Percentiles rank a stretch among this genome's conserved stretches.
phyloP scores from a whole-genome alignment of 2,888 invertebrate genomes.

The Agrochola lota region DNA sequence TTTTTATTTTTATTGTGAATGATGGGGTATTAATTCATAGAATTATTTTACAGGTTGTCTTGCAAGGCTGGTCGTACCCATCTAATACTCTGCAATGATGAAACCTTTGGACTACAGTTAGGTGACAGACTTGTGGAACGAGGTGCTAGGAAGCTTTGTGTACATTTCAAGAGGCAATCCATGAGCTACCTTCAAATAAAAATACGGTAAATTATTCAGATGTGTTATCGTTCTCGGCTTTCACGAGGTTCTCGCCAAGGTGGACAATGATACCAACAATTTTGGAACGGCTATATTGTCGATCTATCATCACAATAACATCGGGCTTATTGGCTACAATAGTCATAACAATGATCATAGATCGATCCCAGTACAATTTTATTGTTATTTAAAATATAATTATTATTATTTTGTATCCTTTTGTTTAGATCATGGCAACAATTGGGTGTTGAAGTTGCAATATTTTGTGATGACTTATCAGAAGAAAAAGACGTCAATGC shows the following conservation, averaged over 20 bases:
- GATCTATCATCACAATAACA: not conserved
- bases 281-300: not conserved
- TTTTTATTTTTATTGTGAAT: not conserved
- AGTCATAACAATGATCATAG: not conserved
- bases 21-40: not conserved
- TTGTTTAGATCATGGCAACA: conserved; percentile 48
- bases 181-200: conserved; percentile 46
- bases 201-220: conserved; percentile 41
- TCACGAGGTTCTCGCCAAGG: not conserved
- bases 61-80: conserved; percentile 35
- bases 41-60: conserved; percentile 41
- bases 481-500: conserved; percentile 14
- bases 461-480: conserved; percentile 35
- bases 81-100: conserved; percentile 50
- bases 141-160: conserved; percentile 72
- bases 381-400: not conserved
- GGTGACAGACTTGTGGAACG: conserved; percentile 70
- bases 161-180: conserved; percentile 55
- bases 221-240: not conserved
- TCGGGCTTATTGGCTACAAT: not conserved
- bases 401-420: not conserved
- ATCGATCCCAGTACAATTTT: not conserved
- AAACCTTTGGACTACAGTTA: conserved; percentile 67
- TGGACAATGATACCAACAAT: not conserved
- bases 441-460: conserved; percentile 32